Conservation (phyloP, 2,888 invertebrate genomes). For the Hartigia nigra region DNA sequence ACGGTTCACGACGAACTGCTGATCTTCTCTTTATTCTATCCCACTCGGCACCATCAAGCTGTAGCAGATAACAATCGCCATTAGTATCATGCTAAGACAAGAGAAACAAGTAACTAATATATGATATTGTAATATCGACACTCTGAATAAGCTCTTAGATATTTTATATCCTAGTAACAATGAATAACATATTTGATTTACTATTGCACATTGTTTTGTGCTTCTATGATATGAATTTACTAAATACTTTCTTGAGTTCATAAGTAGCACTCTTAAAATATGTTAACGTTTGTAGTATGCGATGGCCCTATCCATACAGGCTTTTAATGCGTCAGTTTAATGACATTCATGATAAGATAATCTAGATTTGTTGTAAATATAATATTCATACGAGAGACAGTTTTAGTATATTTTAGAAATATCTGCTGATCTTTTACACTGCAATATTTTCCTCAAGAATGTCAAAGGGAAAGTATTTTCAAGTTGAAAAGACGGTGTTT, state of each 20-base stretch:
- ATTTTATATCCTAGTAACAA: not conserved
- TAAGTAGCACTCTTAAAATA: no score
- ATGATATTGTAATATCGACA: not conserved
- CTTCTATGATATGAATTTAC: no score
- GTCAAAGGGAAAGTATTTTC: not conserved
- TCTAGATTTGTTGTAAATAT: no score
- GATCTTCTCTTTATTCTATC: not conserved
- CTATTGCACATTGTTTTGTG: no score
- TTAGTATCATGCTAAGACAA: not conserved
- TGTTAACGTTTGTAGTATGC: no score
- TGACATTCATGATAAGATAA: no score
- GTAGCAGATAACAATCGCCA: not conserved
- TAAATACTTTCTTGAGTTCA: no score
- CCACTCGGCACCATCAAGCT: slow-evolving; percentile 1
- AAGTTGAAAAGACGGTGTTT: not conserved
- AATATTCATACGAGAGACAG: no score
- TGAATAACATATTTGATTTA: no score
- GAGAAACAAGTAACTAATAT: not conserved
- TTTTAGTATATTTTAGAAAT: not conserved
- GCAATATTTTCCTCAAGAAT: not conserved
- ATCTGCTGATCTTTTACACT: not conserved
- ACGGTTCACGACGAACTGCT: not conserved
- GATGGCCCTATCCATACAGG: no score
- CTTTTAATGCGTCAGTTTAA: no score
- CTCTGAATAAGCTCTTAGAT: not conserved